Conservation (phyloP, 2,797 vertebrate species). For the Tangara arthus region DNA sequence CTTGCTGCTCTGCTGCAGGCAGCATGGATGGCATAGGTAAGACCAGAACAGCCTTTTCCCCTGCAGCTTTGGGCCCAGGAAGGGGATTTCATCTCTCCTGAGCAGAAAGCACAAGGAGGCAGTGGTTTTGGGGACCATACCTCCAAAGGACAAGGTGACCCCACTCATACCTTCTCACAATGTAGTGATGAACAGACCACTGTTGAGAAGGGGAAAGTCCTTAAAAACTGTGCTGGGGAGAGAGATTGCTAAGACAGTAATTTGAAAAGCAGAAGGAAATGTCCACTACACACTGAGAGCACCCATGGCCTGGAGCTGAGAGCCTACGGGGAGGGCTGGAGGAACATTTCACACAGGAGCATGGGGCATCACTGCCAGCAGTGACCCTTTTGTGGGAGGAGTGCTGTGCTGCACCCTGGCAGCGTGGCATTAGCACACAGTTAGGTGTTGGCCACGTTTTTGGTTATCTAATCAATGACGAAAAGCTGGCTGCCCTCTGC, state of each 20-base stretch:
- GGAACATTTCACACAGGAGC: background rate
- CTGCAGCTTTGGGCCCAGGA: background rate
- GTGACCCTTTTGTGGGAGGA: background rate
- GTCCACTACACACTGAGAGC: fast-evolving
- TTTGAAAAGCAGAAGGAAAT: background rate
- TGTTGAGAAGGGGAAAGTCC: background rate
- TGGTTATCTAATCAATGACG: background rate
- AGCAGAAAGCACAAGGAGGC: background rate
- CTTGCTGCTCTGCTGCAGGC: background rate
- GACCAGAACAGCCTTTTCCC: background rate
- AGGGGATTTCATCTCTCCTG: background rate
- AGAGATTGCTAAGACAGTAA: background rate
- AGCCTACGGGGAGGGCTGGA: background rate
- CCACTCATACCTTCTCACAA: background rate
- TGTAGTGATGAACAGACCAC: background rate
- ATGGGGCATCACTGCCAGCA: fast-evolving
- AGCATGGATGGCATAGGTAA: background rate
- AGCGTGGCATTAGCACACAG: fast-evolving
- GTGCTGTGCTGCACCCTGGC: background rate
- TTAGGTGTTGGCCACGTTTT: background rate
- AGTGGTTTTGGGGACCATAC: background rate
- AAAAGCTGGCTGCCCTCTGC: background rate
- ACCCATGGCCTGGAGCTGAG: background rate
- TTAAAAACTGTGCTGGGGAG: fast-evolving
- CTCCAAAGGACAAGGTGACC: background rate